Evolutionary conservation across 92 coral and sea anemone species (phyloP).

Genomic region (Zoanthus sociatus): DNA sequence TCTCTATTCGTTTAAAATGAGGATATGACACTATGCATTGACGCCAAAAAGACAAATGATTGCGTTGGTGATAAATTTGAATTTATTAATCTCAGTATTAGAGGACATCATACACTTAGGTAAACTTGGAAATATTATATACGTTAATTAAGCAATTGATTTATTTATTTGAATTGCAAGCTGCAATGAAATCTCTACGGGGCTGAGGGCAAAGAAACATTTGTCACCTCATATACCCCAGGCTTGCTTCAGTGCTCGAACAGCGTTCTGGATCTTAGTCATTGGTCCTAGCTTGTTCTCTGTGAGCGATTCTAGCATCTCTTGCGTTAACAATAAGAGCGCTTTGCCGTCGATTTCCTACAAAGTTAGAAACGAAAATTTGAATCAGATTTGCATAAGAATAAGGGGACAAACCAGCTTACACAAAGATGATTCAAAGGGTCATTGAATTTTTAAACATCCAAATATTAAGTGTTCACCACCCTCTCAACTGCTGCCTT

Average conservation of each 20-base stretch:
- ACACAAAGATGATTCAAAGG: too few relatives aligned
- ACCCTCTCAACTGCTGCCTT: neutral
- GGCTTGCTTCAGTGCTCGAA: conserved; percentile 87
- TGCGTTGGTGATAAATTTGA: neutral
- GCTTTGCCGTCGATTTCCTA: conserved; percentile 95
- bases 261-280: conserved; percentile 96
- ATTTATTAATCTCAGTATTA: conserved; percentile 16
- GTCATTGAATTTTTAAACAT: too few relatives aligned
- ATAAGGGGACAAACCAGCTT: neutral
- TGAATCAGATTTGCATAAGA: neutral
- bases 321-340: conserved; percentile 82
- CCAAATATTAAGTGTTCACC: neutral
- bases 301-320: conserved; percentile 88
- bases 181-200: conserved; percentile 1
- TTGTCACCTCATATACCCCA: conserved; percentile 83
- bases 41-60: too few relatives aligned
- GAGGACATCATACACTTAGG: conserved; percentile 15
- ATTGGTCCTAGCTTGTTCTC: conserved; percentile 94
- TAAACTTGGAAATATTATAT: conserved; percentile 17
- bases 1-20: too few relatives aligned
- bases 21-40: too few relatives aligned
- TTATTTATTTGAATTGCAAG: conserved; percentile 1
- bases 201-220: neutral
- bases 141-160: conserved; percentile 19
- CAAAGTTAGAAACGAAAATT: neutral